Evolutionary conservation across 2,797 vertebrate species (phyloP), one percentile per base, ranked within the genome.

Genomic region (Cossypha heuglini): DNA sequence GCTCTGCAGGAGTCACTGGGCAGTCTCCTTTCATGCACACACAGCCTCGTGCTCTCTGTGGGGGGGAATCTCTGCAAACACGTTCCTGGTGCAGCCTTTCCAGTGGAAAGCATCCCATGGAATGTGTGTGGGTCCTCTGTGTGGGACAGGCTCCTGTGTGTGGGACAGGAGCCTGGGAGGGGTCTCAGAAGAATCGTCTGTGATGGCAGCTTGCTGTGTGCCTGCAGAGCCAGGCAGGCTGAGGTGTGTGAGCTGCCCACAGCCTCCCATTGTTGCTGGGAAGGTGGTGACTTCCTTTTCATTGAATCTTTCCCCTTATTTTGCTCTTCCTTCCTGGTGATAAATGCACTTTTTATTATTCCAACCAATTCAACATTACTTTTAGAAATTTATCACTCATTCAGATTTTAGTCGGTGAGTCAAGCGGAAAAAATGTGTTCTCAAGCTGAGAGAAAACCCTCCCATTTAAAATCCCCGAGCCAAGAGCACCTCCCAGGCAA

Each of bases 311-410:
- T 88, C 61, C 79, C 90, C 73, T 74, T 88, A 66, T 48, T 91
- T 68, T 85, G 75, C 42, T 96, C 93, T 92, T 95, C 82, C 82
- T 94, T 95, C 79, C 96, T 92, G 94, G 76, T 77, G 87, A 95
- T 78, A 67, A 76, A 86, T 54, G n/a, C 33, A 72, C 62, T 86
- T 95, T 86, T 78, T 94, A 83, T 96, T 94, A 93, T 86, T 94
- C 57, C 81, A 88, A 74, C 71, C 66, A 49, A 90, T 37, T 91
- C 64, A 83, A 61, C 38, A 46, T 46, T 80, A 48, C 96, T 94
- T 94, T 96, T 94, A 90, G 95, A 97, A 94, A 51, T 94, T 92
- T 90, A 96, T 77, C 92, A 72, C 90, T 96, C 86, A 71, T 94
- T 97, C 81, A 91, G 42, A 94, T 54, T 76, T 96, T 61, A 86